Base-by-base conservation (phyloP, 1,140 invertebrate genomes). In the Zaprionus davidi region DNA sequence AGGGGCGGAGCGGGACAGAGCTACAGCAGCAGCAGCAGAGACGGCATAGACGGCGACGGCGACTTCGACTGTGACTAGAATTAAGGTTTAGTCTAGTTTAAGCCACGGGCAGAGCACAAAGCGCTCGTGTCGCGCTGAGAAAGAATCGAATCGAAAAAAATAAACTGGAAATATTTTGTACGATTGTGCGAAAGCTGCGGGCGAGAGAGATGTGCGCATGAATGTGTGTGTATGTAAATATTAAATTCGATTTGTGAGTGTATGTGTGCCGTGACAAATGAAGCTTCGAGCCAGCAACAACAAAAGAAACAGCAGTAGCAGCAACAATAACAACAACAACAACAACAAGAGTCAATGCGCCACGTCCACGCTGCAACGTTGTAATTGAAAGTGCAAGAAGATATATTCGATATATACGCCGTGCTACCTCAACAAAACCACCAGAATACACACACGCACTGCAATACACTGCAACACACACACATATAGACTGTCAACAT, bases 51-150 rank as follows among this genome's bases (percentile, higher is more conserved):
- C 38, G 7, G 56, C 22, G 24, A 13, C 24, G 15, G 17, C 24
- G 31, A 41, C 34, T 0, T 15, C 56, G 15, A 56, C 55, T 57
- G 36, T 36, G 71, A 69, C 71, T 84, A 90, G 86, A 90, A 90
- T 77, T 82, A 90, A 71, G 64, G 59, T 79, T 90, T 88, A 88
- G 85, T 90, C 85, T 88, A 88, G 85, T 90, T 90, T 90, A 90
- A 90, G 85, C 72, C 72, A 70, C 66, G 62, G 71, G 75, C 85
- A 74, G 73, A 82, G 63, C 71, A 79, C 64, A 70, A 60, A 77
- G 56, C 68, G 64, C 20, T 67, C 53, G 67, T 34, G 3, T 51
- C 11, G 41, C 12, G 15, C 17, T 55, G 44, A 31, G 74, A 51
- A 71, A 78, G 28, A 56, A 57, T 34, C 20, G 26, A 34, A 26